Percentiles rank a stretch among this genome's conserved stretches.
Evolutionary conservation across 1,140 invertebrate species (phyloP).

Genomic region (Berghia stephanieae): DNA sequence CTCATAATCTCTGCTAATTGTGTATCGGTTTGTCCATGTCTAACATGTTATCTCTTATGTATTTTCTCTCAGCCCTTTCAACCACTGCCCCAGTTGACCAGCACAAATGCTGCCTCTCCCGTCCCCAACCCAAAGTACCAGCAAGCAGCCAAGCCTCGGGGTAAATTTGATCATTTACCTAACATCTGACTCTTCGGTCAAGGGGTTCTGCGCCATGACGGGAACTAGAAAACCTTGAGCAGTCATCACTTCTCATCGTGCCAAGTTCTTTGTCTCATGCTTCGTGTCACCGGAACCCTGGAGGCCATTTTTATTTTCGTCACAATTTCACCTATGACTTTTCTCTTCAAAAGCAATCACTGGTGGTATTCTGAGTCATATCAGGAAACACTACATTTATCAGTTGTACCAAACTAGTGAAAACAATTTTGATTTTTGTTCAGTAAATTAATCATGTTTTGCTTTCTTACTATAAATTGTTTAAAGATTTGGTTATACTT

Average conservation of each 20-base stretch:
- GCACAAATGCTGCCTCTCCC: conserved; percentile 46
- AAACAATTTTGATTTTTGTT: too few species aligned
- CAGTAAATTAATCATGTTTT: too few species aligned
- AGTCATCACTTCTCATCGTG: background rate
- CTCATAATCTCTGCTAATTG: too few species aligned
- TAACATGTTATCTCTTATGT: background rate
- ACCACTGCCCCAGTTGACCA: conserved; percentile 46
- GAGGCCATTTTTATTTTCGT: conserved; percentile 39
- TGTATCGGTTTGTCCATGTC: too few species aligned
- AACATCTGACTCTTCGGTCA: conserved; percentile 66
- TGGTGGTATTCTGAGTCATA: too few species aligned
- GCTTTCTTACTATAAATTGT: too few species aligned
- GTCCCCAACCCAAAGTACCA: conserved; percentile 47
- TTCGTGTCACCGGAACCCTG: conserved; percentile 23
- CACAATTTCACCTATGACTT: too few species aligned
- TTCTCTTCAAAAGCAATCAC: too few species aligned
- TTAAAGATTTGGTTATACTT: too few species aligned
- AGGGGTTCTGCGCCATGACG: conserved; percentile 63
- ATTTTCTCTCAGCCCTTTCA: conserved; percentile 36
- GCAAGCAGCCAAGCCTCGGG: conserved; percentile 31
- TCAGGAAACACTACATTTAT: too few species aligned
- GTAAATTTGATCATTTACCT: conserved; percentile 56
- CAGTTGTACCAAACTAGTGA: too few species aligned
- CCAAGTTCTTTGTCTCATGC: conserved; percentile 13
- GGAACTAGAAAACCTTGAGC: conserved; percentile 37